Base-by-base conservation (phyloP, 2,797 vertebrate species). In the Argyrosomus regius region DNA sequence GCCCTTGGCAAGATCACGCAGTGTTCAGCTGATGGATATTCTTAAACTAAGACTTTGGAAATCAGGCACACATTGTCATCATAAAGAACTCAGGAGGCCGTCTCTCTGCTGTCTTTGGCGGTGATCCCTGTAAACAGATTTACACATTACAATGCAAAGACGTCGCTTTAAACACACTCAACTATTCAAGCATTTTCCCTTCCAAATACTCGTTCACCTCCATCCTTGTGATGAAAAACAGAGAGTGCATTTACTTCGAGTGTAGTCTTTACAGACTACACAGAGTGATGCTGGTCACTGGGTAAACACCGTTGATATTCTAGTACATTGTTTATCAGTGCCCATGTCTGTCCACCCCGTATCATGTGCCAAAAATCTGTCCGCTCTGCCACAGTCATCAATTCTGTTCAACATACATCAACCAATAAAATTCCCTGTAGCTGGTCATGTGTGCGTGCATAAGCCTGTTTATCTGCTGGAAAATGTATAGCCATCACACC, bases 361-460 rank as follows among this genome's bases (percentile, higher is more conserved):
- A 31, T 62, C 22, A 46, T 56, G 73, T 77, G 81, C 80, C 75
- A 79, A 72, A 80, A 31, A 66, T 22, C 26, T 72, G 28, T 76
- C 59, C 58, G 22, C 69, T 85, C 46, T 57, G 41, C 77, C 59
- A 70, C 64, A 76, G 66, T 61, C 72, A 86, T 86, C 80, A 73
- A 22, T 83, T 81, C 80, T 69, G 73, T 52, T 75, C 17, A 78
- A 18, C 77, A 52, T 64, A 68, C 65, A 22, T 60, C 54, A 67
- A 58, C 73, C 72, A 73, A 78, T 84, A 77, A 75, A 66, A 83
- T 49, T 49, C 60, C 77, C 77, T 72, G 72, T 83, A 75, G 88
- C 84, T 74, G 62, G 62, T 64, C 64, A 14, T 39, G 18, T 39
- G 57, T 63, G 63, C 57, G 26, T 68, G 65, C 31, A 68, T 18